phyloP scores from a whole-genome alignment of 2,888 invertebrate species.

The Eulithis prunata region DNA sequence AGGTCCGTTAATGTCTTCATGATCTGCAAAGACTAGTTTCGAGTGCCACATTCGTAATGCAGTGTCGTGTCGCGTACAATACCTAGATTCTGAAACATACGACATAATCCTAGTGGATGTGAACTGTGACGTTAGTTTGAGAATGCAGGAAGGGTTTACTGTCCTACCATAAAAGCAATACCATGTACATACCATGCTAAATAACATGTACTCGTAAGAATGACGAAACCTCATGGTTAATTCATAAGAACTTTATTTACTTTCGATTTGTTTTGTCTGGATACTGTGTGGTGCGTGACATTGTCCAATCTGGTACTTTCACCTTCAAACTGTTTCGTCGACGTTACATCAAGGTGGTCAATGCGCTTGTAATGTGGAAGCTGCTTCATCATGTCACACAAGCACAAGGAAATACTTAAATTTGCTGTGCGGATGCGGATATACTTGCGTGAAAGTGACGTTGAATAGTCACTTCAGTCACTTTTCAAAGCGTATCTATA shows the following conservation, averaged over 20 bases:
- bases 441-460: no score
- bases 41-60: no score
- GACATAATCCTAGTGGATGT: neutral
- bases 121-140: neutral
- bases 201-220: neutral
- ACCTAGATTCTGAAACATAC: no score
- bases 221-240: slow-evolving; percentile 35
- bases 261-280: slow-evolving; percentile 40
- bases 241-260: slow-evolving; percentile 40
- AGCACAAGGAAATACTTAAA: no score
- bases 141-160: neutral
- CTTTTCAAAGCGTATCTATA: no score
- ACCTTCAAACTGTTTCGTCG: slow-evolving; percentile 26
- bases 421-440: no score
- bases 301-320: slow-evolving; percentile 39
- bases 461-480: no score
- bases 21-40: no score
- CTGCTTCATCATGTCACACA: slow-evolving; percentile 1
- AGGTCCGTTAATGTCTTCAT: no score
- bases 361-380: slow-evolving; percentile 6
- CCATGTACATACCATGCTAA: slow-evolving; percentile 26
- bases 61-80: no score
- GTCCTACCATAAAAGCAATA: slow-evolving; percentile 18
- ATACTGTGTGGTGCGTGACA: slow-evolving; percentile 38
- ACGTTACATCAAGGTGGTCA: slow-evolving; percentile 9